Evolutionary conservation across 2,888 invertebrate genomes (phyloP), one percentile per base, ranked within the genome.

Genomic region (Esperia sulphurella): DNA sequence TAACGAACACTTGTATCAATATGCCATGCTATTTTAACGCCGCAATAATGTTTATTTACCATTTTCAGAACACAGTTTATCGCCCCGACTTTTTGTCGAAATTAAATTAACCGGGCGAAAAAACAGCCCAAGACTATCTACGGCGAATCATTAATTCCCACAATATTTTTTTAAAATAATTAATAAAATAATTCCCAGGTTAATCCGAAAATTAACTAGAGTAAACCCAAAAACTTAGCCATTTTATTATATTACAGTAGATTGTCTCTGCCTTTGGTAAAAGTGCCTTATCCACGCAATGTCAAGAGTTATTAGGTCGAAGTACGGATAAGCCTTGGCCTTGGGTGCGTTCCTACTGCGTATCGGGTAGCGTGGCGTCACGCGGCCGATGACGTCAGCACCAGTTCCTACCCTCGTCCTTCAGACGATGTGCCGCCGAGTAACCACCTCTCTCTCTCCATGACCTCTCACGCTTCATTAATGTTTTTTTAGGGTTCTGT

Each of bases 351-450:
- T 14, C 39, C 14, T 14, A 60, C 67, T 74, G 72, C 68, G 74
- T 74, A 64, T 31, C n/a, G 44, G 51, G 33, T 31, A 28, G 72
- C 64, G 60, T 58, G 64, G 67, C 73, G 78, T 76, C 75, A 82
- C 80, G 76, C 71, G 68, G 64, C 39, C 50, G 8, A 49, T 83
- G 79, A 85, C 82, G 84, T 84, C 83, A 84, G 56, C 31, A 49
- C 57, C 59, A 61, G 54, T 59, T 60, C 61, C 61, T 60, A 67
- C 70, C 61, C 63, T 67, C 63, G 56, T 54, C 59, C 59, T 61
- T 63, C 67, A 74, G 75, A 75, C 78, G 41, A 55, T 49, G 54
- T 60, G 70, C 59, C 71, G 71, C 71, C 71, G 54, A 54, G 57
- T n/a, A n/a, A n/a, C n/a, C 48, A 49, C 52, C 55, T 46, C 40